Conservation (phyloP, 2,113 vertebrate genomes). For the Halichoerus grypus region DNA sequence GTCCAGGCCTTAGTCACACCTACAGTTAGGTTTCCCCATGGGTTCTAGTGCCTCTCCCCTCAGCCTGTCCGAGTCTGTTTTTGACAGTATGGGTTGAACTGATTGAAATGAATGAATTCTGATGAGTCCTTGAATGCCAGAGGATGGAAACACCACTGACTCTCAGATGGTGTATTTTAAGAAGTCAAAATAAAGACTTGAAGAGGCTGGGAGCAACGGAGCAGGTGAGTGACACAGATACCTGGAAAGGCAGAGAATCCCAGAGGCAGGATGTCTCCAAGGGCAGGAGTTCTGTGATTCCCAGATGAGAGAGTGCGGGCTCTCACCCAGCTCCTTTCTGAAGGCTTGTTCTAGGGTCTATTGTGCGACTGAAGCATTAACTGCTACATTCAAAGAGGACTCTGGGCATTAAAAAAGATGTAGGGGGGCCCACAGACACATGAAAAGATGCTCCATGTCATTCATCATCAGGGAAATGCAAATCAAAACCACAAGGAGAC, state of each 20-base stretch:
- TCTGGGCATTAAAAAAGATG: not conserved
- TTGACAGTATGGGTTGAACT: not conserved
- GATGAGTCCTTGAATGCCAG: not conserved
- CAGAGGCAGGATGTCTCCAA: not conserved
- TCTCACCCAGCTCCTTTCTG: not conserved
- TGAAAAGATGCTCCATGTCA: not conserved
- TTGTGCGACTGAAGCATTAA: not conserved
- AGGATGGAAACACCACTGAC: not conserved
- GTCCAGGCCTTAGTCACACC: not conserved
- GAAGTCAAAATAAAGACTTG: not conserved
- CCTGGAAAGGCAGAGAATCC: not conserved
- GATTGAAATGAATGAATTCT: not conserved
- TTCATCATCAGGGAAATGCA: not conserved
- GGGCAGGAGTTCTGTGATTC: not conserved
- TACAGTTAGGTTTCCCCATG: fast-evolving
- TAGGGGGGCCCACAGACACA: not conserved
- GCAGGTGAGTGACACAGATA: not conserved
- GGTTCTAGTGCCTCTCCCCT: not conserved
- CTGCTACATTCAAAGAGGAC: not conserved
- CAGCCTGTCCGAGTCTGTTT: not conserved
- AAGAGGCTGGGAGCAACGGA: not conserved
- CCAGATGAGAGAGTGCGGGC: no score
- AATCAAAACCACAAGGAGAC: not conserved
- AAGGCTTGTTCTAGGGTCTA: not conserved
- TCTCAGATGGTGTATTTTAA: not conserved